Conservation (phyloP, 2,888 invertebrate genomes). For the Tholera decimalis region DNA sequence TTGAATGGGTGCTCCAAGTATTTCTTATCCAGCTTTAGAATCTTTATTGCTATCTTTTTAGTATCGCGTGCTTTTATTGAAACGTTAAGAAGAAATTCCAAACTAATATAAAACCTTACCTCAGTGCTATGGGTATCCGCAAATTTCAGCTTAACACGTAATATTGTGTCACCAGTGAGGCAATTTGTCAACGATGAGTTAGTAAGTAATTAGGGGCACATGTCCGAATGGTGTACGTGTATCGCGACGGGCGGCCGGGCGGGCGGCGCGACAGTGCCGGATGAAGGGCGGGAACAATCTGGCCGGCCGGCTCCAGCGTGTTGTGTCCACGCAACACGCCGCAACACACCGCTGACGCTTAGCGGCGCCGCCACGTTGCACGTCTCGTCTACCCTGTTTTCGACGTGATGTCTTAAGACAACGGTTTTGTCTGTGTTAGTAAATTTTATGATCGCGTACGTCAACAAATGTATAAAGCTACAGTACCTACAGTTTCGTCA, state of each 20-base stretch:
- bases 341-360: constrained; percentile 31
- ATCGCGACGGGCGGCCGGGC: constrained; percentile 62
- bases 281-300: constrained; percentile 76
- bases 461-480: too few species aligned
- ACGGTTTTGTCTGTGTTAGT: constrained; percentile 16
- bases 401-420: constrained; percentile 19
- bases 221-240: constrained; percentile 62
- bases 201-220: constrained; percentile 68
- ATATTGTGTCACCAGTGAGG: constrained; percentile 65
- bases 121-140: constrained; percentile 60
- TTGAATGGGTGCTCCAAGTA: constrained; percentile 41
- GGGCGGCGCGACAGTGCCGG: constrained; percentile 73
- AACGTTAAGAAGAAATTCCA: constrained; percentile 65
- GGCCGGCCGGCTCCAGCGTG: constrained; percentile 63
- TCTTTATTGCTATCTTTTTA: constrained; percentile 76
- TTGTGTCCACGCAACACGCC: constrained; percentile 34
- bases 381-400: constrained; percentile 27
- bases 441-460: background rate
- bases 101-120: constrained; percentile 72
- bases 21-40: constrained; percentile 67
- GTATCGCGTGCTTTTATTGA: constrained; percentile 73
- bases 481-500: too few species aligned
- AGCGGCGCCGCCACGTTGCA: constrained; percentile 55
- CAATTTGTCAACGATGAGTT: constrained; percentile 67
- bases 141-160: constrained; percentile 66